Evolutionary conservation across 2,888 invertebrate genomes (phyloP), one percentile per base, ranked within the genome.

Genomic region (Rhogogaster chlorosoma): DNA sequence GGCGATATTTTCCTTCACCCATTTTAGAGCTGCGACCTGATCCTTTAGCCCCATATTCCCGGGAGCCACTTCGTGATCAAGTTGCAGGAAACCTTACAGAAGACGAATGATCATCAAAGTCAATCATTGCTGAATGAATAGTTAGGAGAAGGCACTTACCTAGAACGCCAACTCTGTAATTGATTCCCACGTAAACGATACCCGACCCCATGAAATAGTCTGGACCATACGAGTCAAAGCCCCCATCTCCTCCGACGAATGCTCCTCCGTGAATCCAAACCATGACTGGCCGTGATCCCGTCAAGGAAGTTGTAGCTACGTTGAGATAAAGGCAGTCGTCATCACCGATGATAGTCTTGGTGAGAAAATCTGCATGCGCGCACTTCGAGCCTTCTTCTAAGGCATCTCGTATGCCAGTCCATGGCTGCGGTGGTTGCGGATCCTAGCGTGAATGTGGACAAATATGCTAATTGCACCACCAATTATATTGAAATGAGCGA

Each of bases 321-420:
- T 95, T 95, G 26, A 95, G 88, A 88, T 94, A 94, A 3, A 95
- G 88, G 86, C 95, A 95, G 89, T 95, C 94, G 89, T 95, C 95
- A 2, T 93, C 83, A n/a, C 29, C 29, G 32, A 83, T 83, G 6
- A 71, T 2, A 22, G 9, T 42, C 5, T 67, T 2, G 15, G 85
- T 26, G 0, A 61, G 15, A 1, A 18, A 0, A 4, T 84, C 29
- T 1, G 64, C 18, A 61, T 92, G 89, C 9, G 87, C 87, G 22
- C 93, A 93, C 83, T 91, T 89, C 22, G 92, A 90, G 0, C 92
- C 92, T 61, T 93, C 90, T 9, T 90, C 88, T 0, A 93, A 93
- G 57, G 94, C 94, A 87, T 95, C 94, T 85, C 93, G 88, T 0
- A 94, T 88, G 0, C 90, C 92, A 0, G 87, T 87, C 95, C 95